These are phyloP conservation scores for Microcebus ravelobensis DNA, from an alignment of 2,113 vertebrate species.

Conservation along the genomic window DNA sequence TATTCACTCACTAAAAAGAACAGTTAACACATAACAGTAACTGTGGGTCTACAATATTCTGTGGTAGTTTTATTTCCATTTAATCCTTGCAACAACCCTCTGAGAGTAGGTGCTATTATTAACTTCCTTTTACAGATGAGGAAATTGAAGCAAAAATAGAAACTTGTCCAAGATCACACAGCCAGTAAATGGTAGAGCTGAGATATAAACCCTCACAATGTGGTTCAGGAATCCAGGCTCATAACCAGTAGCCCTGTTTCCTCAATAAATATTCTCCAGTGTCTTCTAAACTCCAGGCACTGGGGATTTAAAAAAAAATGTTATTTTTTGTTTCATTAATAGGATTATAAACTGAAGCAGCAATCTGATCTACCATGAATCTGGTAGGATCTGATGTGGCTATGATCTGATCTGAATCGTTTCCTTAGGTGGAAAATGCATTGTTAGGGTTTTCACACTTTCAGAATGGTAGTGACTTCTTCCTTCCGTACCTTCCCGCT, in stretches of 20 bases:
- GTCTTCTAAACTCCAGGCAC: not conserved
- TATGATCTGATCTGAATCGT: not conserved
- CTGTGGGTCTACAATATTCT: not conserved
- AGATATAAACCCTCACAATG: not conserved
- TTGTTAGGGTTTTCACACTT: not conserved
- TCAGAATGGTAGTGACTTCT: not conserved
- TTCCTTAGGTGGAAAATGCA: not conserved
- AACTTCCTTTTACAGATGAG: slow-evolving; percentile 14
- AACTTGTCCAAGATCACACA: not conserved
- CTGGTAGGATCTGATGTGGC: not conserved
- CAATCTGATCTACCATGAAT: not conserved
- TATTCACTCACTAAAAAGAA: not conserved
- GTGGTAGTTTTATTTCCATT: not conserved
- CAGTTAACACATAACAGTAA: not conserved
- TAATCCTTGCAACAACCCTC: not conserved
- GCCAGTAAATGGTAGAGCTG: not conserved
- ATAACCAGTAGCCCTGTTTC: not conserved
- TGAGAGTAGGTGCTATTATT: not conserved
- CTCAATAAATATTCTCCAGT: not conserved
- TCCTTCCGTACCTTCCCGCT: not conserved
- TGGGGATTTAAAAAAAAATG: not conserved
- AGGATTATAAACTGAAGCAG: not conserved
- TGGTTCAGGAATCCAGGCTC: not conserved
- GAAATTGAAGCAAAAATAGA: not conserved
- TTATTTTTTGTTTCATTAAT: not conserved